phyloP scores from a whole-genome alignment of 2,888 invertebrate genomes.

The Eledone cirrhosa region DNA sequence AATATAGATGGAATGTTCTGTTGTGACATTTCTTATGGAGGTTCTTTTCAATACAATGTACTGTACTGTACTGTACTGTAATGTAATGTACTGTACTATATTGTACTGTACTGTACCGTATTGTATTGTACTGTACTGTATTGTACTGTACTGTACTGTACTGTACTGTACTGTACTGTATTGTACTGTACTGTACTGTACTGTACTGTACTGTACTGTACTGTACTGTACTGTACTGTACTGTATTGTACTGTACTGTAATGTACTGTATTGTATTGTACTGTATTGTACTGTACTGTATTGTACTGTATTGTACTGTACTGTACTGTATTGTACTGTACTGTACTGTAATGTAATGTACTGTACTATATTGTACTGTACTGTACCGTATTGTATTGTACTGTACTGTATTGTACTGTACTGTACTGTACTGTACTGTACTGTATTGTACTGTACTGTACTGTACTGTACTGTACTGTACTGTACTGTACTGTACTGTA shows the following conservation, averaged over 20 bases:
- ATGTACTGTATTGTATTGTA: too few relatives aligned
- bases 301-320: constrained; percentile 35
- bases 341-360: too few relatives aligned
- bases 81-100: too few relatives aligned
- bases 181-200: constrained; percentile 35
- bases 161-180: constrained; percentile 33
- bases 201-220: constrained; percentile 34
- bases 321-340: not conserved
- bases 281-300: constrained; percentile 35
- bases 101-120: not conserved
- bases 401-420: not conserved
- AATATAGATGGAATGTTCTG: too few relatives aligned
- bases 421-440: not conserved
- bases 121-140: constrained; percentile 28
- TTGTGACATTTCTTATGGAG: not conserved
- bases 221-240: constrained; percentile 36
- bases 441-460: not conserved
- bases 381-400: not conserved
- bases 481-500: not conserved
- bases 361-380: not conserved
- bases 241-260: too few relatives aligned
- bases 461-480: not conserved
- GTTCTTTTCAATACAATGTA: constrained; percentile 27
- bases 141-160: constrained; percentile 33
- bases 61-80: too few relatives aligned